A percentile compares a stretch with the other conserved stretches of the same genome.
Evolutionary conservation across 2,888 invertebrate species (phyloP).

Genomic region (Hedychridium roseum): DNA sequence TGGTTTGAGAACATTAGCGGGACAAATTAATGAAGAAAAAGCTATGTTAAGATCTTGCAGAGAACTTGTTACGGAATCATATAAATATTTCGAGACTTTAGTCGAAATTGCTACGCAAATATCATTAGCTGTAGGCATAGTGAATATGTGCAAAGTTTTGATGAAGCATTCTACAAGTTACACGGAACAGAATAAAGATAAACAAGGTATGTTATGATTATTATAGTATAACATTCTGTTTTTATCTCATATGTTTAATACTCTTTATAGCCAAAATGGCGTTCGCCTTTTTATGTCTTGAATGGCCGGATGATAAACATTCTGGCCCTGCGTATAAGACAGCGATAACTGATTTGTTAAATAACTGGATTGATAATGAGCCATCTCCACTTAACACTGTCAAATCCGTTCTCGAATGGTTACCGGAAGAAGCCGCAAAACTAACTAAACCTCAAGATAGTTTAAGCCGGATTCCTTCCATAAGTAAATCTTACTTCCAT

Average conservation of each 20-base stretch:
- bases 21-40: conserved; percentile 46
- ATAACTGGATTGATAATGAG: conserved; percentile 58
- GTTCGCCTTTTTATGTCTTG: conserved; percentile 48
- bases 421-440: conserved; percentile 68
- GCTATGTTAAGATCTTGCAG: conserved; percentile 45
- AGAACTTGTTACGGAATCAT: conserved; percentile 58
- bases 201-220: conserved; percentile 44
- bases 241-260: too few species aligned
- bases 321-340: conserved; percentile 46
- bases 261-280: conserved; percentile 52
- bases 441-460: conserved; percentile 69
- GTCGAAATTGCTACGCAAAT: conserved; percentile 57
- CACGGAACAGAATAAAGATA: conserved; percentile 41
- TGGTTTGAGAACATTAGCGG: conserved; percentile 52
- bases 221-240: too few species aligned
- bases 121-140: conserved; percentile 53
- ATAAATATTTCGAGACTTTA: conserved; percentile 58
- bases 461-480: conserved; percentile 70
- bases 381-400: conserved; percentile 66
- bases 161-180: conserved; percentile 56
- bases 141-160: conserved; percentile 51
- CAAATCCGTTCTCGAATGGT: conserved; percentile 67
- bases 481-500: conserved; percentile 73
- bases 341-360: conserved; percentile 51
- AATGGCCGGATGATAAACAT: conserved; percentile 52